Conservation (phyloP, 2,888 invertebrate genomes). For the Cosmia trapezina region DNA sequence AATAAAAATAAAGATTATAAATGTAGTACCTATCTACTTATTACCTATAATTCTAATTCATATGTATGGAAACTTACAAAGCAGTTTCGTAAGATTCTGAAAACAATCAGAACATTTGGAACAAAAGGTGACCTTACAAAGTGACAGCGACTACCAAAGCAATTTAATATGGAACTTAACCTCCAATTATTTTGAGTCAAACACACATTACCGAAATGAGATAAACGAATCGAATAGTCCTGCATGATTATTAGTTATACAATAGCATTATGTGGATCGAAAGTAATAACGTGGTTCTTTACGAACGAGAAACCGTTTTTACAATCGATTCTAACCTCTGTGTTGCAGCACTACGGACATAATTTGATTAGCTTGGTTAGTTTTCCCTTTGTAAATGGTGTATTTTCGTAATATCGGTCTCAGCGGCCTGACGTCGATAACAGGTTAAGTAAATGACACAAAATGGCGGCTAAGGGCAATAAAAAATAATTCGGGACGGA, state of each 20-base stretch:
- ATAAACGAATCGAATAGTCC: slow-evolving; percentile 81
- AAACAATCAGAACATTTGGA: slow-evolving; percentile 45
- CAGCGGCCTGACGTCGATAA: slow-evolving; percentile 77
- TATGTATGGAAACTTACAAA: background rate
- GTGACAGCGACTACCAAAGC: slow-evolving; percentile 72
- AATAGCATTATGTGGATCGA: slow-evolving; percentile 77
- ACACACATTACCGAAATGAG: slow-evolving; percentile 70
- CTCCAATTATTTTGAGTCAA: slow-evolving; percentile 70
- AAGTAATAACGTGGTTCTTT: slow-evolving; percentile 57
- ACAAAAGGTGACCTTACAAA: slow-evolving; percentile 66
- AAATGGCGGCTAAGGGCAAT: slow-evolving; percentile 80
- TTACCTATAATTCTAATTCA: background rate
- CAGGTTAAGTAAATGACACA: slow-evolving; percentile 87
- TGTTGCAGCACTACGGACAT: slow-evolving; percentile 52
- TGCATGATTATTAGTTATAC: slow-evolving; percentile 81
- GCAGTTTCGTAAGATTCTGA: slow-evolving; percentile 11
- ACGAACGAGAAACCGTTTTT: slow-evolving; percentile 29
- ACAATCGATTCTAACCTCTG: slow-evolving; percentile 68
- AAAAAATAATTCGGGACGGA: slow-evolving; percentile 78
- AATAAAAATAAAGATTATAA: background rate
- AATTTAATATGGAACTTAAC: slow-evolving; percentile 68
- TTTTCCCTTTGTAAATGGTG: slow-evolving; percentile 60
- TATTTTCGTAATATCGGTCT: slow-evolving; percentile 72
- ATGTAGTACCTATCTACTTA: background rate
- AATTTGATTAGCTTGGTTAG: slow-evolving; percentile 50